Evolutionary conservation across 2,113 vertebrate genomes (phyloP).

Genomic region (Oncorhynchus kisutch): DNA sequence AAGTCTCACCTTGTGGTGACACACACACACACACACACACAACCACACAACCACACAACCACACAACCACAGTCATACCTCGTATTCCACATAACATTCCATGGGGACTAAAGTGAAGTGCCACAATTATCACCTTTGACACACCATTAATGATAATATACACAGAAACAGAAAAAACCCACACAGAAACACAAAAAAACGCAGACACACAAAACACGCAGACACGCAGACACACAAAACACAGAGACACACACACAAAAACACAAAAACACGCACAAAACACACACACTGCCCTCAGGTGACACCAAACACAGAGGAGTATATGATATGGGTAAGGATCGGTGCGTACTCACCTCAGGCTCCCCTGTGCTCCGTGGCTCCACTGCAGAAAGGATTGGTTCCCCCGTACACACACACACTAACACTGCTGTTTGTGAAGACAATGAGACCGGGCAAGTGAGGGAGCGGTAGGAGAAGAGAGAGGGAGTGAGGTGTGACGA

Average conservation of each 20-base stretch:
- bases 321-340: background rate
- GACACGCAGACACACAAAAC: too few relatives aligned
- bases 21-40: conserved; percentile 9
- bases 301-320: background rate
- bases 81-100: too few relatives aligned
- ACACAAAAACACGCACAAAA: too few relatives aligned
- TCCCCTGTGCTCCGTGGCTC: conserved; percentile 30
- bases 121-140: too few relatives aligned
- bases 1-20: conserved; percentile 15
- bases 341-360: conserved; percentile 67
- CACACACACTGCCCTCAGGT: background rate
- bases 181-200: too few relatives aligned
- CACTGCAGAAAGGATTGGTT: conserved; percentile 45
- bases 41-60: background rate
- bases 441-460: conserved; percentile 63
- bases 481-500: conserved; percentile 31
- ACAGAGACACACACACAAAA: too few relatives aligned
- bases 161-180: too few relatives aligned
- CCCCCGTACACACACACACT: conserved; percentile 42
- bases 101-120: too few relatives aligned
- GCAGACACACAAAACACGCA: too few relatives aligned
- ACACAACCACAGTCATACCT: too few relatives aligned
- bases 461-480: too few relatives aligned
- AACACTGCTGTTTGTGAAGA: conserved; percentile 45
- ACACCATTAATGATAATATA: too few relatives aligned